Conservation (phyloP, 30 jellyfish, hydroid and myxozoan species). For the Calvadosia cruxmelitensis region DNA sequence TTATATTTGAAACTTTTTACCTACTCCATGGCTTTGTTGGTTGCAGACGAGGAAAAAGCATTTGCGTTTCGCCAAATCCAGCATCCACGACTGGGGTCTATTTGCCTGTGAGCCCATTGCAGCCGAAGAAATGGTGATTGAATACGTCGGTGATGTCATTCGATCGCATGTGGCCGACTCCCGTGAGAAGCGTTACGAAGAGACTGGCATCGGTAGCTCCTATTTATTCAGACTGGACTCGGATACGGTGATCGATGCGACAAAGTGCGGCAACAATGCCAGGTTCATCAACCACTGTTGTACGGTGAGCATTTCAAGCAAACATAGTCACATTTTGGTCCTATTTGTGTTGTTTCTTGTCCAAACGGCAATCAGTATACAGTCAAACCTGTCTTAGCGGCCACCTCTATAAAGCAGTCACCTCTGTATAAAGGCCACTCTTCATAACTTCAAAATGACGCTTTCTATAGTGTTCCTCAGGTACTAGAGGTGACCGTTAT, state of each 20-base stretch:
- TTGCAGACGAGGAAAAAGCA: slow-evolving; percentile 85
- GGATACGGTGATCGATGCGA: slow-evolving; percentile 97
- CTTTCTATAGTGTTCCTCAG: too few relatives aligned
- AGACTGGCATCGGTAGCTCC: slow-evolving; percentile 94
- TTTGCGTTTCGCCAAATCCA: slow-evolving; percentile 81
- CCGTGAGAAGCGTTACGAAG: slow-evolving; percentile 91
- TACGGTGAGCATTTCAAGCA: slow-evolving; percentile 43
- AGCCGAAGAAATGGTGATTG: slow-evolving; percentile 97
- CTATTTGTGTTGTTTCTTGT: neutral
- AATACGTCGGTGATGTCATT: slow-evolving; percentile 86
- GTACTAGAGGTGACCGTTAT: too few relatives aligned
- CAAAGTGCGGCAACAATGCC: slow-evolving; percentile 94
- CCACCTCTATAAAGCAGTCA: too few relatives aligned
- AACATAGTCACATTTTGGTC: neutral
- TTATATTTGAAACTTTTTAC: too few relatives aligned
- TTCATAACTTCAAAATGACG: too few relatives aligned
- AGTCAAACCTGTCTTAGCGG: too few relatives aligned
- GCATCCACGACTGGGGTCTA: slow-evolving; percentile 99
- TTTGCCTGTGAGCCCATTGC: slow-evolving; percentile 98
- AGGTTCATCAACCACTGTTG: slow-evolving; percentile 95
- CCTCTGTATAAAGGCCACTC: too few relatives aligned
- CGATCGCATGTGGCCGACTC: slow-evolving; percentile 95
- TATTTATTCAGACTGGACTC: slow-evolving; percentile 91
- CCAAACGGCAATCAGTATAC: too few relatives aligned
- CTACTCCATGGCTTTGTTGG: too few relatives aligned